Conservation (phyloP, 2,888 invertebrate species). For the Syrista parreyssii region DNA sequence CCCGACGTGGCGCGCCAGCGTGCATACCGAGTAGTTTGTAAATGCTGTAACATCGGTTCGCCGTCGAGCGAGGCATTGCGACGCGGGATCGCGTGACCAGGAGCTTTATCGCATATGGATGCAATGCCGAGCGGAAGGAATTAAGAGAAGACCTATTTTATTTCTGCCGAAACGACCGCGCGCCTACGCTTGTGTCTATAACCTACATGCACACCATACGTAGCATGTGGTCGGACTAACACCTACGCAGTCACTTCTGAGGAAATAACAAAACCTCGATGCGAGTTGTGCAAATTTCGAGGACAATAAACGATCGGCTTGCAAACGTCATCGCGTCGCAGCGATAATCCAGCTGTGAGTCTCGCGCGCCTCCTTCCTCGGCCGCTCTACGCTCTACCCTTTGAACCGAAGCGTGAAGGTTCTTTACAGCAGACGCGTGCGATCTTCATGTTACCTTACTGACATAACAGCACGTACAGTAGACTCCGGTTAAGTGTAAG, state of each 20-base stretch:
- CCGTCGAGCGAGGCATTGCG: constrained; percentile 19
- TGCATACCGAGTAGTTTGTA: constrained; percentile 19
- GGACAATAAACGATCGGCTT: too few species aligned
- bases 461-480: too few species aligned
- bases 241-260: too few species aligned
- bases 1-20: constrained; percentile 9
- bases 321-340: too few species aligned
- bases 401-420: neutral
- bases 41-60: constrained; percentile 32
- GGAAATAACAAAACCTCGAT: too few species aligned
- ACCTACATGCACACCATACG: neutral
- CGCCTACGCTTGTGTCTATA: constrained; percentile 30
- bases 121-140: constrained; percentile 43
- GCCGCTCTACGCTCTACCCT: neutral
- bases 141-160: constrained; percentile 57
- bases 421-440: neutral
- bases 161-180: constrained; percentile 26
- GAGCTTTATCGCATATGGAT: constrained; percentile 20
- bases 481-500: too few species aligned
- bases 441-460: too few species aligned
- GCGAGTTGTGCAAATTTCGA: too few species aligned
- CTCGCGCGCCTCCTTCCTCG: neutral
- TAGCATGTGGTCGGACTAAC: too few species aligned
- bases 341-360: too few species aligned
- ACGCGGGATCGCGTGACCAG: constrained; percentile 36